These are phyloP conservation scores for Porites evermanni DNA, from an alignment of 92 coral and sea anemone genomes.

Conservation along the genomic window DNA sequence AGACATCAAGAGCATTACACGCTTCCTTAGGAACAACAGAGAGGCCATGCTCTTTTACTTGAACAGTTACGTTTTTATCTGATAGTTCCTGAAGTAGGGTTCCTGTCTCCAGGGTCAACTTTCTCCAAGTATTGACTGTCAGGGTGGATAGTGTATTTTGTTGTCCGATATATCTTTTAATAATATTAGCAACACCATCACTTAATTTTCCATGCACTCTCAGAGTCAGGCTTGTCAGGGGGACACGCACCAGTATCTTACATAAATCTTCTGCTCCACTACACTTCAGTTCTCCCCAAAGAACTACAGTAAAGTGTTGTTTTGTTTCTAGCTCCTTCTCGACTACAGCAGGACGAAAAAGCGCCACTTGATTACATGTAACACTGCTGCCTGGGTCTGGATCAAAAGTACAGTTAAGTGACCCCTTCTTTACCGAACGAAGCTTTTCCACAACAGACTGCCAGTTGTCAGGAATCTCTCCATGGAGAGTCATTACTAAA, in stretches of 20 bases:
- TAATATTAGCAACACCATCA: not conserved
- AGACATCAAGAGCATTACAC: not conserved
- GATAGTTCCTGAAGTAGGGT: not conserved
- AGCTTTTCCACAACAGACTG: not conserved
- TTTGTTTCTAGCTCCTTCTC: not conserved
- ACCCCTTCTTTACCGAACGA: not conserved
- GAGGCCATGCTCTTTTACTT: not conserved
- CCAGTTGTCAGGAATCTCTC: constrained; percentile 17
- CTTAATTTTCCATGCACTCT: not conserved
- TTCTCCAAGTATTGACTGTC: not conserved
- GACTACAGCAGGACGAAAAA: not conserved
- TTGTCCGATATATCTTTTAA: not conserved
- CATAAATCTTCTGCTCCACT: not conserved
- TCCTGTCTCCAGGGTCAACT: not conserved
- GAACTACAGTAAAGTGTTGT: not conserved
- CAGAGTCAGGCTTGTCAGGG: not conserved
- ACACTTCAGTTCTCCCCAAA: not conserved
- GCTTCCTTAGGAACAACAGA: not conserved
- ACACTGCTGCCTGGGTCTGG: not conserved
- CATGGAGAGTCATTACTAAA: constrained; percentile 2
- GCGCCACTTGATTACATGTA: not conserved
- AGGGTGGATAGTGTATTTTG: not conserved
- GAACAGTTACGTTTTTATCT: not conserved
- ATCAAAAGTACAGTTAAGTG: not conserved
- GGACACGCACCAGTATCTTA: not conserved